Evolutionary conservation across 2,888 invertebrate genomes (phyloP).

Genomic region (Timema podura): DNA sequence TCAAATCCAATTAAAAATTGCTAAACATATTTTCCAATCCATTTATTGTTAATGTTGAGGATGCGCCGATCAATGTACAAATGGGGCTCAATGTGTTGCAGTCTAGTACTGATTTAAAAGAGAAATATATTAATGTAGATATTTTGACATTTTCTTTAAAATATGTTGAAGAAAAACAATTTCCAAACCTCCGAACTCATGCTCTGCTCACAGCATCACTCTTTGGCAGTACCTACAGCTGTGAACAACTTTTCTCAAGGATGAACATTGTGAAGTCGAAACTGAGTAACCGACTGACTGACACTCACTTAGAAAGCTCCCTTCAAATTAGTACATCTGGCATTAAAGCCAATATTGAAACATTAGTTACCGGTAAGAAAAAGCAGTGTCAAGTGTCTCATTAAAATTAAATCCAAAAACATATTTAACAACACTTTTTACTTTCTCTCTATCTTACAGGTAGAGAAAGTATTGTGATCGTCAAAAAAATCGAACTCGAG

Average conservation of each 20-base stretch:
- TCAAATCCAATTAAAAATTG: constrained; percentile 4
- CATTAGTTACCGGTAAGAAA: background rate
- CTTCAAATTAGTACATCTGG: background rate
- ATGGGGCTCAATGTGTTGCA: constrained; percentile 3
- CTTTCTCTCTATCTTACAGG: too few species aligned
- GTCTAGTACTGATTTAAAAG: background rate
- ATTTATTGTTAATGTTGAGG: background rate
- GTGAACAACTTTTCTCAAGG: background rate
- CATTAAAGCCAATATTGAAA: constrained; percentile 1
- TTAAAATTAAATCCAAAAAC: background rate
- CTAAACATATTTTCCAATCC: constrained; percentile 2
- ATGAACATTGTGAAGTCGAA: background rate
- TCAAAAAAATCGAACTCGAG: too few species aligned
- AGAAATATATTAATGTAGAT: background rate
- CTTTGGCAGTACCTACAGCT: background rate
- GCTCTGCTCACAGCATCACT: background rate
- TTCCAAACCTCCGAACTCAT: too few species aligned
- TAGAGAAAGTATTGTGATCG: too few species aligned
- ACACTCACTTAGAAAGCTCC: constrained; percentile 8
- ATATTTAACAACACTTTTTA: too few species aligned
- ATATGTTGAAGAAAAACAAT: background rate
- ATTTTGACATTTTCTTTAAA: background rate
- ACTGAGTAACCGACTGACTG: background rate
- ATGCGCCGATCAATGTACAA: background rate
- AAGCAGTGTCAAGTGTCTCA: background rate